Percentiles rank a stretch among this genome's conserved stretches.
Conservation (phyloP, 2,888 invertebrate genomes). For the Alloplasta piceator region DNA sequence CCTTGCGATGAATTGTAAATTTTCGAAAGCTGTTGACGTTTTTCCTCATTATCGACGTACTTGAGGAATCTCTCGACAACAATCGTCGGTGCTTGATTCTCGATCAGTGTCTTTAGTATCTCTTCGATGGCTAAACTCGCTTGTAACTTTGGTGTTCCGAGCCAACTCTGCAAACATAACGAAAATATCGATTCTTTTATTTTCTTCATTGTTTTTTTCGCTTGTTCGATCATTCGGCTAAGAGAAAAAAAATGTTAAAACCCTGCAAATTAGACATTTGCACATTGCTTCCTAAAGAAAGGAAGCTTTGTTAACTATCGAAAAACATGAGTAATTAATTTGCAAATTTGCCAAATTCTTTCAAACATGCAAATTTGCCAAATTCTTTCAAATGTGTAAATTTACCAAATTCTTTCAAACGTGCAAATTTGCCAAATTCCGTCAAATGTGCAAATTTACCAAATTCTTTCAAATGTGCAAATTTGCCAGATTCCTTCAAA, state of each 20-base stretch:
- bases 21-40: slow-evolving; percentile 86
- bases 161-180: slow-evolving; percentile 82
- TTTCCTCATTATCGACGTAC: slow-evolving; percentile 85
- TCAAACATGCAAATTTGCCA: too few species aligned
- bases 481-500: too few species aligned
- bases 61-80: slow-evolving; percentile 85
- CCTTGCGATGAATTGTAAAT: slow-evolving; percentile 87
- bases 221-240: too few species aligned
- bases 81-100: slow-evolving; percentile 81
- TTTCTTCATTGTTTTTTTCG: slow-evolving; percentile 1
- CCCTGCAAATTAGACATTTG: not conserved
- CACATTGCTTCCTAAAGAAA: too few species aligned
- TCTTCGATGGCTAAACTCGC: slow-evolving; percentile 83
- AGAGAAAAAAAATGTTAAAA: slow-evolving; percentile 3
- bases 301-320: too few species aligned
- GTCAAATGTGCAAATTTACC: too few species aligned
- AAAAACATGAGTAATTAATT: too few species aligned
- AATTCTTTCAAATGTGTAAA: too few species aligned
- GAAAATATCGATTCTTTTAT: slow-evolving; percentile 18
- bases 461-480: too few species aligned
- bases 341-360: too few species aligned
- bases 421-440: too few species aligned
- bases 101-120: slow-evolving; percentile 82
- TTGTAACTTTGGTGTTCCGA: slow-evolving; percentile 83
- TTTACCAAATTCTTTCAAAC: too few species aligned